Conservation (phyloP, 2,113 vertebrate species). For the Bos indicus region DNA sequence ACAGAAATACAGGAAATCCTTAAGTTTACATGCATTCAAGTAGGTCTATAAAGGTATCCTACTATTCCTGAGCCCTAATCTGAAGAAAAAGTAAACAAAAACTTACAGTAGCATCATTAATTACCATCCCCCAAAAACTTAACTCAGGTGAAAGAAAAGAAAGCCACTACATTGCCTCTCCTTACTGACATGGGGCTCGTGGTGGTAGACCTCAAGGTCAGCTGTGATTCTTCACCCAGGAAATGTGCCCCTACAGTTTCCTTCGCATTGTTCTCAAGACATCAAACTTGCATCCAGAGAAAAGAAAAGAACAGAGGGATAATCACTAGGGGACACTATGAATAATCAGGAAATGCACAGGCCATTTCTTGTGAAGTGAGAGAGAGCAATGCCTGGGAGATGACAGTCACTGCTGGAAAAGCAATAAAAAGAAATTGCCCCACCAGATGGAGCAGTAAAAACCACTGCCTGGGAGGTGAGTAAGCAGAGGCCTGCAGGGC, state of each 20-base stretch:
- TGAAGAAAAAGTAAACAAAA: neutral
- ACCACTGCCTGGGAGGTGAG: neutral
- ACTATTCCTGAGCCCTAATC: neutral
- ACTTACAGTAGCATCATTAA: neutral
- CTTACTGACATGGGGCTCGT: neutral
- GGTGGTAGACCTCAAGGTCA: neutral
- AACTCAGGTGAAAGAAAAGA: neutral
- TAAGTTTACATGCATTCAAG: neutral
- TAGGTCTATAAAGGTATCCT: neutral
- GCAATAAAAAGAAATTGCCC: neutral
- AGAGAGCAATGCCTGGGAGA: neutral
- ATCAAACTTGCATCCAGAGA: neutral
- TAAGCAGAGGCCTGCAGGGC: neutral
- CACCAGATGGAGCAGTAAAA: neutral
- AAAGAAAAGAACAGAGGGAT: neutral
- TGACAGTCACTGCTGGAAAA: neutral
- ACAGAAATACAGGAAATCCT: neutral
- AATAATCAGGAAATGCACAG: neutral
- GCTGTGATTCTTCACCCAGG: neutral
- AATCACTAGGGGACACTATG: neutral
- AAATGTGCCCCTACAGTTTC: neutral
- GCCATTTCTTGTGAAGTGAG: neutral
- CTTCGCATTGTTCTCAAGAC: neutral
- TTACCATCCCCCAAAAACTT: neutral
- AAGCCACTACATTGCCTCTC: fast-evolving